Percentiles rank a stretch among this genome's conserved stretches.
Conservation (phyloP, 2,797 vertebrate genomes). For the Mus caroli region DNA sequence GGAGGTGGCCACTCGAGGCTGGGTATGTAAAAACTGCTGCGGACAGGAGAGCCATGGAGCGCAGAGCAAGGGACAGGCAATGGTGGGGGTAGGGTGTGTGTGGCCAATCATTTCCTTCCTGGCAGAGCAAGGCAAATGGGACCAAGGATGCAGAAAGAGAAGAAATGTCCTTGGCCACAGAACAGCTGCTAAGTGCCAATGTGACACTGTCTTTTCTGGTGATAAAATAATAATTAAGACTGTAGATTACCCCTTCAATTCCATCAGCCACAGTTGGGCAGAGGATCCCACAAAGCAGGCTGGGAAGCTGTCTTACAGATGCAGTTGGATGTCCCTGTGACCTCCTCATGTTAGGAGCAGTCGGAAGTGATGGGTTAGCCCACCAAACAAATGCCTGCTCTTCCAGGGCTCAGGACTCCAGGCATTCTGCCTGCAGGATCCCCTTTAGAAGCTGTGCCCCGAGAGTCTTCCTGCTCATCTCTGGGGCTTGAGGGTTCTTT, state of each 20-base stretch:
- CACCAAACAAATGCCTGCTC: background rate
- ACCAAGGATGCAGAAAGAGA: background rate
- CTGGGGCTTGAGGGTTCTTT: background rate
- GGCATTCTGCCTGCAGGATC: background rate
- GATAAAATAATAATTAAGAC: background rate
- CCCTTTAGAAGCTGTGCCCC: background rate
- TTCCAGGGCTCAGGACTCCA: background rate
- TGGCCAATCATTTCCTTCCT: background rate
- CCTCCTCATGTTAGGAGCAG: background rate
- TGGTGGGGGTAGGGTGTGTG: rapidly evolving
- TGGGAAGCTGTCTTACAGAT: background rate
- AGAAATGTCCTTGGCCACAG: background rate
- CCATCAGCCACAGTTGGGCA: background rate
- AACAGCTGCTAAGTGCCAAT: background rate
- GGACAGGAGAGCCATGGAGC: rapidly evolving
- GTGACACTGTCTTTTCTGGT: background rate
- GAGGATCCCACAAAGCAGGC: background rate
- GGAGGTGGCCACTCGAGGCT: background rate
- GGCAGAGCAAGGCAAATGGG: background rate
- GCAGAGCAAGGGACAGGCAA: background rate
- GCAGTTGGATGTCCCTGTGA: background rate
- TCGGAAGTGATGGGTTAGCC: background rate
- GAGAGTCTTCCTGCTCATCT: background rate
- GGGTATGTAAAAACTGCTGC: background rate
- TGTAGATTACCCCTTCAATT: background rate